Base-by-base conservation (phyloP, 2,113 vertebrate genomes). In the Circaetus cinerascens region DNA sequence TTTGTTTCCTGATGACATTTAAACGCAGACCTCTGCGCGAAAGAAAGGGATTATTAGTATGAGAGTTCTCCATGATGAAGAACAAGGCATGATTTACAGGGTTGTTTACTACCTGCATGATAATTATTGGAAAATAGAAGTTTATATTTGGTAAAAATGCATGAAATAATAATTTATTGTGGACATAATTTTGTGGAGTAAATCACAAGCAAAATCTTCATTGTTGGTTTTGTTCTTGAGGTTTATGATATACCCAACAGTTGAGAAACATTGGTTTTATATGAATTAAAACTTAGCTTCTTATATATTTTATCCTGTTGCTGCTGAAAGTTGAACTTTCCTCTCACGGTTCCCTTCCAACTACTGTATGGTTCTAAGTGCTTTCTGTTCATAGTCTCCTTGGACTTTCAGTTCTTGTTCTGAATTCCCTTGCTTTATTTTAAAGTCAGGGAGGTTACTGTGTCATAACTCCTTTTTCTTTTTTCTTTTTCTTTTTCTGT, bases 1-100 rank as follows among this genome's bases (percentile, higher is more conserved):
- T 27, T 62, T 69, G 21, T 95, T 92, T 94, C 60, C 60, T 93
- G 46, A 63, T 88, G 68, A 53, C 41, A 50, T 77, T 94, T 96
- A 80, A 84, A 89, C 10, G 20, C 12, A 71, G 68, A 81, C 38
- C 17, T 55, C 20, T 86, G 45, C 15, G 51, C 29, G 38, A 89
- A 90, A 64, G 32, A 81, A 84, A 72, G 19, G n/a, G 7, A 86
- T 60, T 92, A 76, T 64, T 79, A 68, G 18, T 90, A 50, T 82
- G 60, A 82, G 56, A 68, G 26, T 59, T 95, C 72, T 86, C 25
- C 48, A 2, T 78, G 50, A 84, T 73, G 16, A 87, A 93, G 73
- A 91, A 45, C 5, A 77, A 26, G 30, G 13, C 64, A 81, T 77
- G 59, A 95, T 96, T 96, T 91, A 74, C 23, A 55, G 41, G 21